phyloP scores from a whole-genome alignment of 2,113 vertebrate species.

The Noctilio leporinus region DNA sequence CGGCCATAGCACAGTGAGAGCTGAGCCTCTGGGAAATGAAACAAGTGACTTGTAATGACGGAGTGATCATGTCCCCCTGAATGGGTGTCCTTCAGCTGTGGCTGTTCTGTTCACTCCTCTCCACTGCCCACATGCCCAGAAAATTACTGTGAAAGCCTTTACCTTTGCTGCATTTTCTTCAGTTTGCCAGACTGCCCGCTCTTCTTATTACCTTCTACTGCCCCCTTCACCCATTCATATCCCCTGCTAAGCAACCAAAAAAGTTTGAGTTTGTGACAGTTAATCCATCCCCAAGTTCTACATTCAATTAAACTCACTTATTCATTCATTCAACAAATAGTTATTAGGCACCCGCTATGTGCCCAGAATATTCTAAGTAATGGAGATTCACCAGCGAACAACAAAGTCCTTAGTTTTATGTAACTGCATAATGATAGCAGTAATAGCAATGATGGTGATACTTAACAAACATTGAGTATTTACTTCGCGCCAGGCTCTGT shows the following conservation, averaged over 20 bases:
- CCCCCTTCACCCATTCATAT: background rate
- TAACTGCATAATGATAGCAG: background rate
- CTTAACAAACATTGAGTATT: background rate
- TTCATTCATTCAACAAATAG: background rate
- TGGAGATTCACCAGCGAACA: background rate
- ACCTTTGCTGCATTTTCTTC: background rate
- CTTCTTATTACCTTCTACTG: background rate
- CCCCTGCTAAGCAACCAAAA: background rate
- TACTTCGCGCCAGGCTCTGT: background rate
- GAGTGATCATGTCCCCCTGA: background rate
- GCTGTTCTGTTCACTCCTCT: background rate
- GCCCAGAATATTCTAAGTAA: background rate
- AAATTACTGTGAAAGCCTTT: background rate
- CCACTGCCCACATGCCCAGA: rapidly evolving
- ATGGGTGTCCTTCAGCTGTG: background rate
- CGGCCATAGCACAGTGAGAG: background rate
- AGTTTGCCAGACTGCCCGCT: rapidly evolving
- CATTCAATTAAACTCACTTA: background rate
- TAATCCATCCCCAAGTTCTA: background rate
- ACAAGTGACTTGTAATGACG: background rate
- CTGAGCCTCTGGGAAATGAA: background rate
- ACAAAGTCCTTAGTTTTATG: background rate
- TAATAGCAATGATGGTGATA: background rate
- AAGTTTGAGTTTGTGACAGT: background rate
- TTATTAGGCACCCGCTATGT: background rate